Percentiles rank a stretch among this genome's conserved stretches.
Conservation (phyloP, 1,140 invertebrate genomes). For the Centruroides sculpturatus region DNA sequence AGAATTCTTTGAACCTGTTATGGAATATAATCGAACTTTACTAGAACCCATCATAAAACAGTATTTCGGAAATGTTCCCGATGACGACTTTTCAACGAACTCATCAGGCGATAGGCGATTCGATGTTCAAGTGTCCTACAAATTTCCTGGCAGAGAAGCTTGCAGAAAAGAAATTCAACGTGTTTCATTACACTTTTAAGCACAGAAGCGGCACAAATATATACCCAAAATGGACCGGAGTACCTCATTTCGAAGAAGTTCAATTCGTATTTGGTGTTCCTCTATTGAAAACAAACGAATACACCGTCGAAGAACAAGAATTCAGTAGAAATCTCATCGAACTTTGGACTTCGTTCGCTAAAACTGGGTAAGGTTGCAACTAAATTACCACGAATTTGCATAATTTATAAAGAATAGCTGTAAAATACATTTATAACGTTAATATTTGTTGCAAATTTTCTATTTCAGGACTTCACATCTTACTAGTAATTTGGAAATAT, state of each 20-base stretch:
- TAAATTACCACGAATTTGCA: too few relatives aligned
- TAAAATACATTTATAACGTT: too few relatives aligned
- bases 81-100: too few relatives aligned
- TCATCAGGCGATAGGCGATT: conserved; percentile 4
- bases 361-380: conserved; percentile 15
- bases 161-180: neutral
- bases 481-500: neutral
- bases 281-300: neutral
- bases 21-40: too few relatives aligned
- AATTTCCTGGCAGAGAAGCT: conserved; percentile 10
- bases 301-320: conserved; percentile 6
- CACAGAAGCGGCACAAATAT: conserved; percentile 4
- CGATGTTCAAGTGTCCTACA: conserved; percentile 6
- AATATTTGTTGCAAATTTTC: too few relatives aligned
- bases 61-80: too few relatives aligned
- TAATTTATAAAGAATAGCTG: too few relatives aligned
- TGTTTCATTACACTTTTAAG: conserved; percentile 12
- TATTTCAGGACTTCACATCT: conserved; percentile 5
- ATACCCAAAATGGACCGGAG: conserved; percentile 8
- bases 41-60: too few relatives aligned
- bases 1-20: too few relatives aligned
- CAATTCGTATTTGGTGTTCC: conserved; percentile 16
- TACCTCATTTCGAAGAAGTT: conserved; percentile 14
- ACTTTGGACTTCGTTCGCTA: conserved; percentile 16
- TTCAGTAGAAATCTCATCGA: conserved; percentile 16